Conservation (phyloP, 2,888 invertebrate genomes). For the Odontocolon sp. region DNA sequence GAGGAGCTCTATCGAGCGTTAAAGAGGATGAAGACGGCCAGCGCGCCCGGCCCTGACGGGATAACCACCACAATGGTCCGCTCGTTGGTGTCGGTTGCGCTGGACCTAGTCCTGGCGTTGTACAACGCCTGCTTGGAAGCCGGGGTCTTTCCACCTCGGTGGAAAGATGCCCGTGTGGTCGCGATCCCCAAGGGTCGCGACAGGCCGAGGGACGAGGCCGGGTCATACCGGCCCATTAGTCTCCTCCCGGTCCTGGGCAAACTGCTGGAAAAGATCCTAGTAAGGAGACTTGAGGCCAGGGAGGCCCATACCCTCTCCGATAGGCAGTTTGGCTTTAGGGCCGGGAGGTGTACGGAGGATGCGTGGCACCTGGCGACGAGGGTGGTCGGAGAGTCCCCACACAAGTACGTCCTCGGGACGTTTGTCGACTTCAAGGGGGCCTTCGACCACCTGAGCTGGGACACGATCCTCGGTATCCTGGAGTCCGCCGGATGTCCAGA, state of each 20-base stretch:
- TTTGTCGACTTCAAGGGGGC: too few species aligned
- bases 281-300: not conserved
- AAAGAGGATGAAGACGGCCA: not conserved
- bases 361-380: not conserved
- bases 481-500: not conserved
- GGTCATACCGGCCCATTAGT: conserved; percentile 9
- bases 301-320: conserved; percentile 1
- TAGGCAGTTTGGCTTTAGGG: conserved; percentile 21
- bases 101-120: not conserved
- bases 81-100: not conserved
- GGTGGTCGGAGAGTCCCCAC: conserved; percentile 6
- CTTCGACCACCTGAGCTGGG: conserved; percentile 5
- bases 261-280: conserved; percentile 11
- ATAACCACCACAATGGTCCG: not conserved
- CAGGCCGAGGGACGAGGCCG: conserved; percentile 19
- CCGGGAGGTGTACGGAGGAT: conserved; percentile 6
- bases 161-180: not conserved
- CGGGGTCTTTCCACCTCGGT: too few species aligned
- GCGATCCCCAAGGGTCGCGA: conserved; percentile 2
- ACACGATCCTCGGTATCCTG: not conserved
- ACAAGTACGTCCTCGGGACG: not conserved
- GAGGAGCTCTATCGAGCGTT: not conserved
- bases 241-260: conserved; percentile 14
- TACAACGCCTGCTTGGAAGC: too few species aligned
- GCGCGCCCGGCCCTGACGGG: not conserved